Base-by-base conservation (phyloP, 2,888 invertebrate genomes). In the Tenthredo amoena region DNA sequence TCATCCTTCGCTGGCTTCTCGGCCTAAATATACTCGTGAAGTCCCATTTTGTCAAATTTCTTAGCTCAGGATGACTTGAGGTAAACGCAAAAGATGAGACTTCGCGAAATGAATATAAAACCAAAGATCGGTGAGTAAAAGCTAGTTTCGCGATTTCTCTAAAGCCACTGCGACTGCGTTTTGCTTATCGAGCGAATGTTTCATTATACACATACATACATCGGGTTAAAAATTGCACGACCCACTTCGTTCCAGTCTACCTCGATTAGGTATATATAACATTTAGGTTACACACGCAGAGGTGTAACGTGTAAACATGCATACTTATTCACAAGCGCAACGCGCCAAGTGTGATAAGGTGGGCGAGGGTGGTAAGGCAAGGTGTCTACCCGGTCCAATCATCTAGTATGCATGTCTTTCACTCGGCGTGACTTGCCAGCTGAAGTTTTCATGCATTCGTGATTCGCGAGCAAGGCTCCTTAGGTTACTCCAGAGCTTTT, bases 361-460 rank as follows among this genome's bases (percentile, higher is more conserved):
- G 85, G 85, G 86, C 85, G 85, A 87, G 86, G 86, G 86, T 86
- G 86, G 58, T 82, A 86, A 84, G 77, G 84, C 85, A 85, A 87
- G 86, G 86, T 86, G 84, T 85, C 86, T 86, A 86, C 87, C 86
- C 87, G 85, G 85, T 85, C 87, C 84, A 84, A 86, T 68, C 43
- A 31, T 84, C 84, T 87, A 85, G 86, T 87, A 86, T 88, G 88
- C 87, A 88, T 88, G 88, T 87, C 88, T 87, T 86, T 87, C 86
- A 86, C 86, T 82, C 85, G 87, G 87, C 88, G 88, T 88, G 88
- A 86, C 87, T 88, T 86, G 86, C 88, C 88, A 87, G 87, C 86
- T 85, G 88, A 79, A 88, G 86, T 88, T 89, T 87, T 88, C 88
- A 86, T 87, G 87, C 87, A 84, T 85, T 85, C 86, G 86, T 87